phyloP scores from a whole-genome alignment of 1,140 invertebrate genomes.

The Atta cephalotes region DNA sequence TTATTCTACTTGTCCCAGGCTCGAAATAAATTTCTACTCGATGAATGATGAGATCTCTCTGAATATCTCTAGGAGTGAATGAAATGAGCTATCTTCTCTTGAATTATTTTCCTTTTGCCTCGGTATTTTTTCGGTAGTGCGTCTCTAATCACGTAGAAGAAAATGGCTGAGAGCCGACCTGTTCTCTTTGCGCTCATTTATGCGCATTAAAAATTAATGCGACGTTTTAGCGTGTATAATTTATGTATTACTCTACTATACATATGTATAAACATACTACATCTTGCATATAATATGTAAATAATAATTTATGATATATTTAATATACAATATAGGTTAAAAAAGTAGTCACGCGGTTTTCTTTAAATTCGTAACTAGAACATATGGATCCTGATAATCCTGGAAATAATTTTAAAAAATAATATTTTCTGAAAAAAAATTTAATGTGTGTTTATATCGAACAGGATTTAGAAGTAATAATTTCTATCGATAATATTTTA shows the following conservation, averaged over 20 bases:
- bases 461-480: no score
- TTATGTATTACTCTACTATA: background rate
- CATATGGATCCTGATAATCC: no score
- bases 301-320: background rate
- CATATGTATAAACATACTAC: background rate
- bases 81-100: slow-evolving; percentile 61
- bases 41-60: slow-evolving; percentile 78
- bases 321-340: background rate
- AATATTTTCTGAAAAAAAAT: no score
- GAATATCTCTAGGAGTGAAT: slow-evolving; percentile 75
- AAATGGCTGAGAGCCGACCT: background rate
- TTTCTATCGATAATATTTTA: no score
- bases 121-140: slow-evolving; percentile 12
- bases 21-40: slow-evolving; percentile 75
- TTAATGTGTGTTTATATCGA: no score
- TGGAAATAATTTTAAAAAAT: no score
- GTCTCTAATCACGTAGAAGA: background rate
- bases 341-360: background rate
- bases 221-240: background rate
- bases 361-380: no score
- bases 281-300: slow-evolving; percentile 22
- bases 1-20: slow-evolving; percentile 45
- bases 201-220: slow-evolving; percentile 32
- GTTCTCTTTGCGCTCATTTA: background rate
- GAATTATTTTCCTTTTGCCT: slow-evolving; percentile 25